Percentiles rank a stretch among this genome's conserved stretches.
Evolutionary conservation across 2,113 vertebrate species (phyloP).

Genomic region (Dunckerocampus dactyliophorus): DNA sequence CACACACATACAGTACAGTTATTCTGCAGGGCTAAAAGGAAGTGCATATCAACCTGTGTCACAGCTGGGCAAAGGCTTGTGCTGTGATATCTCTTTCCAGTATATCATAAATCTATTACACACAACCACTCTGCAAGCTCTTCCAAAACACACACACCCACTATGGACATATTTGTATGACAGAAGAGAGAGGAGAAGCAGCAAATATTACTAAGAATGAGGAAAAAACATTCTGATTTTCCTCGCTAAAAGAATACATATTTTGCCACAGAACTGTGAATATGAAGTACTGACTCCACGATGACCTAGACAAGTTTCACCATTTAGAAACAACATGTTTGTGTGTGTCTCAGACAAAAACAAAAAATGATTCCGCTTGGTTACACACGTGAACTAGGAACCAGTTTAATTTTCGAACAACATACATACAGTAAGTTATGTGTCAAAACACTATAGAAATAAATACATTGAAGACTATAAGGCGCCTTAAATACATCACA

Average conservation of each 20-base stretch:
- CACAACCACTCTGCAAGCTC: constrained; percentile 10
- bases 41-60: constrained; percentile 68
- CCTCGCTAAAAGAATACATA: constrained; percentile 9
- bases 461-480: too few relatives aligned
- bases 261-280: constrained; percentile 30
- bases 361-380: too few relatives aligned
- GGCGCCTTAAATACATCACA: too few relatives aligned
- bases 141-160: constrained; percentile 37
- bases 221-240: constrained; percentile 19
- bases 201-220: neutral
- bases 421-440: too few relatives aligned
- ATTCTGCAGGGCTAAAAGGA: constrained; percentile 47
- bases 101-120: constrained; percentile 52
- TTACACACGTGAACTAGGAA: too few relatives aligned
- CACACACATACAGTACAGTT: constrained; percentile 16
- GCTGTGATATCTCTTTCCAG: constrained; percentile 42
- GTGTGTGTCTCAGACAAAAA: neutral
- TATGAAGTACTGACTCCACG: constrained; percentile 49
- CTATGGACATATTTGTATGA: constrained; percentile 17
- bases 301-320: constrained; percentile 56
- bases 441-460: too few relatives aligned
- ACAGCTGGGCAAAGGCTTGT: constrained; percentile 43
- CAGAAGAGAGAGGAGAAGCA: neutral
- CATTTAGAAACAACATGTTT: constrained; percentile 21
- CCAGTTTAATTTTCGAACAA: too few relatives aligned